A percentile compares a stretch with the other conserved stretches of the same genome.
These are phyloP conservation scores for Amiota communis DNA, from an alignment of 2,888 invertebrate species.

Conservation along the genomic window DNA sequence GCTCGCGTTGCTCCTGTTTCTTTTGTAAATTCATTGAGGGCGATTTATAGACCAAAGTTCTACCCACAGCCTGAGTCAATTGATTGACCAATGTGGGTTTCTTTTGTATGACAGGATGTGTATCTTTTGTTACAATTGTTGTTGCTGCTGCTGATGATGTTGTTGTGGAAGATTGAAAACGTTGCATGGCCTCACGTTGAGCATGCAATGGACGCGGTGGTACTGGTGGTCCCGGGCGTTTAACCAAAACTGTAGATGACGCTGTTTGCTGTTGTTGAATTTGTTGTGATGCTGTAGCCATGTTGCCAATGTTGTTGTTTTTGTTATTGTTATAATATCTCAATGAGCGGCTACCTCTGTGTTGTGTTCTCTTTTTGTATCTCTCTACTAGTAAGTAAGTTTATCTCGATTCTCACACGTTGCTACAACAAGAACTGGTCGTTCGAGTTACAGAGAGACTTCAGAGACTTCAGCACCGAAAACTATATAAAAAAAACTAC, in stretches of 20 bases:
- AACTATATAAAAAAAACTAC: background rate
- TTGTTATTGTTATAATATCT: too few relatives aligned
- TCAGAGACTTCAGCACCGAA: constrained; percentile 26
- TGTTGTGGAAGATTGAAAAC: constrained; percentile 44
- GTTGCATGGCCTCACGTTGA: constrained; percentile 49
- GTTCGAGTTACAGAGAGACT: constrained; percentile 34
- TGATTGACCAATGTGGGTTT: constrained; percentile 62
- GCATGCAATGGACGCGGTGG: constrained; percentile 82
- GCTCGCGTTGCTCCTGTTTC: constrained; percentile 62
- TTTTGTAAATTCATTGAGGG: constrained; percentile 70
- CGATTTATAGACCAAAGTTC: constrained; percentile 73
- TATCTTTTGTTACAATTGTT: constrained; percentile 31
- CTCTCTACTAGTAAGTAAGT: background rate
- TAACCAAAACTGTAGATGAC: constrained; percentile 74
- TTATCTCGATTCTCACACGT: constrained; percentile 27
- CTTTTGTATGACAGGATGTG: constrained; percentile 60
- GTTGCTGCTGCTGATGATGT: constrained; percentile 36
- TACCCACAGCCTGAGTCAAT: constrained; percentile 64
- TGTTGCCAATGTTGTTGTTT: constrained; percentile 32
- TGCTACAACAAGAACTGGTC: constrained; percentile 14
- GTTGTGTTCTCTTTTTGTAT: background rate
- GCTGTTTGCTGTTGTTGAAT: constrained; percentile 49
- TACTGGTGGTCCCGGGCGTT: constrained; percentile 82
- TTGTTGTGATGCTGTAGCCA: constrained; percentile 48
- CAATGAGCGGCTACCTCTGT: too few relatives aligned